Percentiles rank a stretch among this genome's conserved stretches.
Evolutionary conservation across 1,140 invertebrate species (phyloP).

Genomic region (Manduca sexta): DNA sequence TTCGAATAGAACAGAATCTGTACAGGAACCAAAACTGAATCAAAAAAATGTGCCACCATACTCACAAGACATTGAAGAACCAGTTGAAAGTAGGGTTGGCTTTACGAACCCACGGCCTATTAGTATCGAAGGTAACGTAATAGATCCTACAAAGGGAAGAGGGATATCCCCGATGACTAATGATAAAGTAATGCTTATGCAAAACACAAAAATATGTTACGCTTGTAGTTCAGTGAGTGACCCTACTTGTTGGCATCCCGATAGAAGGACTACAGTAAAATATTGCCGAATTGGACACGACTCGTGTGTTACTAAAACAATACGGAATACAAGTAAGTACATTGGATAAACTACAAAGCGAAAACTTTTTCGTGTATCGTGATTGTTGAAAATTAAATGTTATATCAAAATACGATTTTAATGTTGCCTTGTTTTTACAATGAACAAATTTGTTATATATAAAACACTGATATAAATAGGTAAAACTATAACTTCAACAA

Average conservation of each 20-base stretch:
- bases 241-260: constrained; percentile 35
- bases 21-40: too few species aligned
- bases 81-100: too few species aligned
- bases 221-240: constrained; percentile 44
- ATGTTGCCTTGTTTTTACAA: too few species aligned
- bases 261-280: constrained; percentile 40
- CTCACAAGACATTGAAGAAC: too few species aligned
- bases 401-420: too few species aligned
- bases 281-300: constrained; percentile 39
- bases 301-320: constrained; percentile 38
- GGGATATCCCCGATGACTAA: constrained; percentile 23
- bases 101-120: too few species aligned
- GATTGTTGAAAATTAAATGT: too few species aligned
- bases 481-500: too few species aligned
- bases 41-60: too few species aligned
- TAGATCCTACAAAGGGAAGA: constrained; percentile 24
- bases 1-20: too few species aligned
- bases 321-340: constrained; percentile 25
- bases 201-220: constrained; percentile 39
- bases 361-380: not conserved
- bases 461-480: too few species aligned
- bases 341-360: not conserved
- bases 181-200: constrained; percentile 22
- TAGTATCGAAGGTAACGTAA: constrained; percentile 2
- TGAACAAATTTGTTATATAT: too few species aligned